Percentiles rank a stretch among this genome's conserved stretches.
Conservation (phyloP, 1,140 invertebrate genomes). For the Meloidogyne hapla region DNA sequence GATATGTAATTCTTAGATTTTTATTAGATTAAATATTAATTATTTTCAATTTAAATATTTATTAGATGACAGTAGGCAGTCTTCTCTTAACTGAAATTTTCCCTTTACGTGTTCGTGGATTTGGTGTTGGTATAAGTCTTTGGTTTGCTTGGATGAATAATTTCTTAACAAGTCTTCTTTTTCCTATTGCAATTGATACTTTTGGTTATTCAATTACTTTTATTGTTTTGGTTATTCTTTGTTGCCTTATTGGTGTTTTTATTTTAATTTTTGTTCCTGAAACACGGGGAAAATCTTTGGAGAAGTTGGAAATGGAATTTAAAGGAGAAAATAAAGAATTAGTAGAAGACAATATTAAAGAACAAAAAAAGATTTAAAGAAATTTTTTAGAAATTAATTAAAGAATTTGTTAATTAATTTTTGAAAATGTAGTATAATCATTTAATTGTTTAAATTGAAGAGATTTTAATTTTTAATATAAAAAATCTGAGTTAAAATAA, state of each 20-base stretch:
- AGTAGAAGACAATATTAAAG: background rate
- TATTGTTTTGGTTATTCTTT: conserved; percentile 2
- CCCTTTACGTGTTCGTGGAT: conserved; percentile 21
- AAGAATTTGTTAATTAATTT: too few species aligned
- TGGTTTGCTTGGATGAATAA: conserved; percentile 25
- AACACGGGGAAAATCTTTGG: background rate
- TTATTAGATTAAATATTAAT: too few species aligned
- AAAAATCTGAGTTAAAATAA: too few species aligned
- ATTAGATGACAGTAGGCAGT: background rate
- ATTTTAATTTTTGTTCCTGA: background rate
- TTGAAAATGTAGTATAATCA: too few species aligned
- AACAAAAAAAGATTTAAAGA: background rate
- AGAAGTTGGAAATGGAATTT: background rate
- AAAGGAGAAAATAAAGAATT: background rate
- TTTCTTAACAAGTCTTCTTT: conserved; percentile 8
- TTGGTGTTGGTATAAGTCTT: conserved; percentile 17
- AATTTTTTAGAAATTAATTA: background rate
- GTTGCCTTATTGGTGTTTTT: background rate
- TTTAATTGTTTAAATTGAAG: too few species aligned
- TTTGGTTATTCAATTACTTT: background rate
- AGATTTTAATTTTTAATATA: too few species aligned
- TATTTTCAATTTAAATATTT: background rate
- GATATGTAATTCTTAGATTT: too few species aligned
- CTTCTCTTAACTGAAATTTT: conserved; percentile 24
- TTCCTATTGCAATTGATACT: conserved; percentile 1